phyloP scores from a whole-genome alignment of 2,113 vertebrate genomes.

The Periophthalmodon schlosseri region DNA sequence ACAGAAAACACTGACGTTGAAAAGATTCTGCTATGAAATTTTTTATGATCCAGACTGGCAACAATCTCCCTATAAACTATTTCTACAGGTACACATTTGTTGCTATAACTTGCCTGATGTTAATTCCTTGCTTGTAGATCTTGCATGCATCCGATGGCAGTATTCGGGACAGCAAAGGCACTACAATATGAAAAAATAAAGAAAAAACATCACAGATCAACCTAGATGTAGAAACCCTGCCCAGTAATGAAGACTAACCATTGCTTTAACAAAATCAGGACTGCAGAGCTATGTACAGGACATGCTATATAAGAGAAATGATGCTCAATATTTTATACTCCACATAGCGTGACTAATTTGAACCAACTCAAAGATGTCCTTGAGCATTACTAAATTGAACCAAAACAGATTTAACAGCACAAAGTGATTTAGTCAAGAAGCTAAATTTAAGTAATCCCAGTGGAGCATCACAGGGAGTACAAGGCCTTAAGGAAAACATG shows the following conservation, averaged over 20 bases:
- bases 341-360: background rate
- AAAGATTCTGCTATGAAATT: background rate
- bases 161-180: constrained; percentile 99
- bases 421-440: constrained; percentile 6
- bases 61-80: background rate
- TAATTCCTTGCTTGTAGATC: constrained; percentile 99
- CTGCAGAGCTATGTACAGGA: background rate
- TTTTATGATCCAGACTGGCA: background rate
- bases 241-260: constrained; percentile 27
- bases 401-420: constrained; percentile 5
- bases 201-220: constrained; percentile 5
- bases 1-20: constrained; percentile 2
- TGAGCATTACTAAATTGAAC: background rate
- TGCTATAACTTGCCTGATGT: constrained; percentile 87
- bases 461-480: background rate
- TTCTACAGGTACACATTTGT: background rate
- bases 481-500: background rate
- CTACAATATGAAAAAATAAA: constrained; percentile 70
- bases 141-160: constrained; percentile 99
- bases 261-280: constrained; percentile 17
- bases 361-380: background rate
- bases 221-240: constrained; percentile 48
- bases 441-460: constrained; percentile 1
- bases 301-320: background rate
- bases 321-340: constrained; percentile 43